A percentile compares a stretch with the other conserved stretches of the same genome.
These are phyloP conservation scores for Emydocephalus ijimae DNA, from an alignment of 2,113 vertebrate genomes.

Conservation along the genomic window DNA sequence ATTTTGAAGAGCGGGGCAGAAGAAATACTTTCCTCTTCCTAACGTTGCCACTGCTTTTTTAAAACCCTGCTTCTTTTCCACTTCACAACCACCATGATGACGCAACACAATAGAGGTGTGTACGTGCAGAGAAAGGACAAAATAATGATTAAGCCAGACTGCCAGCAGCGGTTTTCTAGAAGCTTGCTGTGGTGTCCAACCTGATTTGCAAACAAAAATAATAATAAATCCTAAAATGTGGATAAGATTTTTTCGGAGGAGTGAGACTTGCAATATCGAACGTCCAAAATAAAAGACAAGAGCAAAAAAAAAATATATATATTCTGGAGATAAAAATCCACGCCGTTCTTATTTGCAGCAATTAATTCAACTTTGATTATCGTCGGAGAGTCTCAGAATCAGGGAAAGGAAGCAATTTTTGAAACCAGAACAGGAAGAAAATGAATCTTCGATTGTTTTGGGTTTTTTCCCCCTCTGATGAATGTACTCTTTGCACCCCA, in stretches of 20 bases:
- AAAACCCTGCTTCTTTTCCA: neutral
- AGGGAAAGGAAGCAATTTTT: neutral
- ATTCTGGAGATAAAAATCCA: neutral
- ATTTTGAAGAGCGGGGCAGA: neutral
- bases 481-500: neutral
- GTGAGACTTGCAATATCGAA: neutral
- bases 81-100: neutral
- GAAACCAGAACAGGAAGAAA: neutral
- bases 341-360: neutral
- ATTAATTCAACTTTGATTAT: neutral
- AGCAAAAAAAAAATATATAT: neutral
- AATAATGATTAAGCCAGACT: no score
- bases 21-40: neutral
- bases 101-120: neutral
- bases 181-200: neutral
- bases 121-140: neutral
- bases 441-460: neutral
- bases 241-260: neutral
- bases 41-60: neutral
- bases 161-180: neutral
- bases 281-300: neutral
- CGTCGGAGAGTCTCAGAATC: neutral
- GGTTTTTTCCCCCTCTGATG: neutral
- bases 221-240: no score
- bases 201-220: neutral